Evolutionary conservation across 1,140 invertebrate species (phyloP).

Genomic region (Drosophila azteca): DNA sequence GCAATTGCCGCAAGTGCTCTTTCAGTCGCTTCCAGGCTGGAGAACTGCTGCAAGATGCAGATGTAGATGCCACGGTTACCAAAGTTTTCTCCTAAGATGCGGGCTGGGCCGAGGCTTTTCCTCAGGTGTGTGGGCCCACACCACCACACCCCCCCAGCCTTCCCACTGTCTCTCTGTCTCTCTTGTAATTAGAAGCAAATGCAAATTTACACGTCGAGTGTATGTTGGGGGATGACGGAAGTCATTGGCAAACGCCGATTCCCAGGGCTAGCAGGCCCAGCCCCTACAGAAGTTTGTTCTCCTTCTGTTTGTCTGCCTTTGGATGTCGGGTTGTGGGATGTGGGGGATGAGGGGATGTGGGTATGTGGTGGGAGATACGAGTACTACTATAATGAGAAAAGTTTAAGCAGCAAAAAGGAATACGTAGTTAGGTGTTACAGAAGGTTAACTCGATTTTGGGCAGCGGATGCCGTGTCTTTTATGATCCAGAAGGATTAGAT

Average conservation of each 20-base stretch:
- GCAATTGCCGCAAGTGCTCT: slow-evolving; percentile 71
- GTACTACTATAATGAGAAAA: slow-evolving; percentile 65
- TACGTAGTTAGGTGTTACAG: too few species aligned
- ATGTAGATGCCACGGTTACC: slow-evolving; percentile 44
- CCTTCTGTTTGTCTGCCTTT: slow-evolving; percentile 16
- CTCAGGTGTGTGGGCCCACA: slow-evolving; percentile 14
- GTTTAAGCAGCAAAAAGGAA: slow-evolving; percentile 35
- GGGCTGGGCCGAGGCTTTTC: slow-evolving; percentile 9
- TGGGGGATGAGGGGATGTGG: too few species aligned
- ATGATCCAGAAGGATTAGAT: too few species aligned
- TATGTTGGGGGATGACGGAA: slow-evolving; percentile 68
- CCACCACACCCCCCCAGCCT: neutral
- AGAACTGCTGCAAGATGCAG: slow-evolving; percentile 14
- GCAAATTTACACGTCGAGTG: slow-evolving; percentile 78
- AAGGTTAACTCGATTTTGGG: slow-evolving; percentile 1
- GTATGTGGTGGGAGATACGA: too few species aligned
- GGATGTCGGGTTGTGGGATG: slow-evolving; percentile 21
- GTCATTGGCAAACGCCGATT: slow-evolving; percentile 71
- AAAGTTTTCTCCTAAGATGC: slow-evolving; percentile 49
- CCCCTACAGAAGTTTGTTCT: slow-evolving; percentile 33
- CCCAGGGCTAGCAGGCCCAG: slow-evolving; percentile 26
- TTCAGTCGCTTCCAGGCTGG: slow-evolving; percentile 1
- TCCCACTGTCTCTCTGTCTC: slow-evolving; percentile 23
- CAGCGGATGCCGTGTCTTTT: too few species aligned
- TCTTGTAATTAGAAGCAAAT: slow-evolving; percentile 77